These are phyloP conservation scores for Struthio camelus DNA, from an alignment of 2,113 vertebrate species.

Conservation along the genomic window DNA sequence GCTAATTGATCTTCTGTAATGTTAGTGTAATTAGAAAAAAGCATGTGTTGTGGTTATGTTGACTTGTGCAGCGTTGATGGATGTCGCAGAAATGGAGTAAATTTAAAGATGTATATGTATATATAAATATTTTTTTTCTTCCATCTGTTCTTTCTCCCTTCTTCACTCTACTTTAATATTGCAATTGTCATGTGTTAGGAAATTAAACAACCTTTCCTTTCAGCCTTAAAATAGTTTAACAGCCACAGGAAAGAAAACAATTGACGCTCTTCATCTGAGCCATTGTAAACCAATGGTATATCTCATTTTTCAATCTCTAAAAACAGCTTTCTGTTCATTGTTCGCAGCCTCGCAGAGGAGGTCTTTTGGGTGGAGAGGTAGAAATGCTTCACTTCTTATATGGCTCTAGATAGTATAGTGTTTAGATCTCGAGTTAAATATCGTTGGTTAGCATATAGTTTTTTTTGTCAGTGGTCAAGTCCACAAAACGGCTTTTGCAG, in stretches of 20 bases:
- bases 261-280: slow-evolving; percentile 57
- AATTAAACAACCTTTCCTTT: slow-evolving; percentile 54
- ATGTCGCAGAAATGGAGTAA: not conserved
- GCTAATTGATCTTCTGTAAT: not conserved
- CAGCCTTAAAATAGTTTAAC: slow-evolving; percentile 4
- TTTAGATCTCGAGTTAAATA: slow-evolving; percentile 62
- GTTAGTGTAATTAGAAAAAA: not conserved
- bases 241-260: not conserved
- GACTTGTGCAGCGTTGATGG: not conserved
- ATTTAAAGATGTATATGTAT: not conserved
- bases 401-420: slow-evolving; percentile 84
- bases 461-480: slow-evolving; percentile 79
- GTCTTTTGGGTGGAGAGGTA: slow-evolving; percentile 96
- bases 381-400: slow-evolving; percentile 82
- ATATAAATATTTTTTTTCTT: too few relatives aligned
- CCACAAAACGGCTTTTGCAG: slow-evolving; percentile 51
- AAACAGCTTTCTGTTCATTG: slow-evolving; percentile 84
- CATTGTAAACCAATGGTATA: slow-evolving; percentile 64
- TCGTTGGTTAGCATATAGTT: slow-evolving; percentile 42
- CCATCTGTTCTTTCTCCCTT: not conserved
- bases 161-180: not conserved
- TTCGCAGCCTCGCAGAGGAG: slow-evolving; percentile 90
- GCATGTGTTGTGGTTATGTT: not conserved
- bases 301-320: slow-evolving; percentile 65
- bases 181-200: not conserved